Evolutionary conservation across 2,113 vertebrate genomes (phyloP).

Genomic region (Channa argus): DNA sequence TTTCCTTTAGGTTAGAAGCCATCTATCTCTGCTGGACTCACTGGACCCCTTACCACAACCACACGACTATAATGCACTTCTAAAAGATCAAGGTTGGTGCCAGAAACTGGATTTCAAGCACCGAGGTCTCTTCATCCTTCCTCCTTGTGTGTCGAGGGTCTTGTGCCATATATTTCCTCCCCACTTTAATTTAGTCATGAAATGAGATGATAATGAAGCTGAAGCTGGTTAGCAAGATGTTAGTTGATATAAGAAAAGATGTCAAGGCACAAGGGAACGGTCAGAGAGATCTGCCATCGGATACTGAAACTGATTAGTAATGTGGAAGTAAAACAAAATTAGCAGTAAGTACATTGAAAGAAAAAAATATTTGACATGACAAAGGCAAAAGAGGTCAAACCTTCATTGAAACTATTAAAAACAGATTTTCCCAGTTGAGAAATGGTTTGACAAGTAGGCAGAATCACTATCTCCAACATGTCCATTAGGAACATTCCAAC

Average conservation of each 20-base stretch:
- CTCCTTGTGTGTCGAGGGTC: neutral
- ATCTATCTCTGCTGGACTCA: slow-evolving; percentile 28
- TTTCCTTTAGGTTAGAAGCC: slow-evolving; percentile 32
- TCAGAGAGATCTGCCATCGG: neutral
- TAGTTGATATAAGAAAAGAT: neutral
- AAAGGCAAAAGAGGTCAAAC: no score
- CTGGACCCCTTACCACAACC: slow-evolving; percentile 29
- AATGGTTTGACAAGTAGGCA: slow-evolving; percentile 7
- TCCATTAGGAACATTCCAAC: slow-evolving; percentile 26
- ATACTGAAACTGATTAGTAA: slow-evolving; percentile 7
- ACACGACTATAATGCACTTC: slow-evolving; percentile 43
- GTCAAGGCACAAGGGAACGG: no score
- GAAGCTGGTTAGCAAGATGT: slow-evolving; percentile 1
- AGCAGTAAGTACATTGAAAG: no score
- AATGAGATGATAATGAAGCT: neutral
- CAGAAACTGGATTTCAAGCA: slow-evolving; percentile 43
- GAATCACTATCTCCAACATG: neutral
- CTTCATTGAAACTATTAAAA: slow-evolving; percentile 7
- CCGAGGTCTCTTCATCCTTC: neutral
- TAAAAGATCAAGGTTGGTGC: slow-evolving; percentile 32
- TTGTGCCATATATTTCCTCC: neutral
- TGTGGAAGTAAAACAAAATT: neutral
- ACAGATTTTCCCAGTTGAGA: slow-evolving; percentile 28
- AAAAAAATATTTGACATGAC: no score
- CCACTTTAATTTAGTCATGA: neutral